These are phyloP conservation scores for Diadegma fenestrale DNA, from an alignment of 2,888 invertebrate genomes.

Conservation along the genomic window DNA sequence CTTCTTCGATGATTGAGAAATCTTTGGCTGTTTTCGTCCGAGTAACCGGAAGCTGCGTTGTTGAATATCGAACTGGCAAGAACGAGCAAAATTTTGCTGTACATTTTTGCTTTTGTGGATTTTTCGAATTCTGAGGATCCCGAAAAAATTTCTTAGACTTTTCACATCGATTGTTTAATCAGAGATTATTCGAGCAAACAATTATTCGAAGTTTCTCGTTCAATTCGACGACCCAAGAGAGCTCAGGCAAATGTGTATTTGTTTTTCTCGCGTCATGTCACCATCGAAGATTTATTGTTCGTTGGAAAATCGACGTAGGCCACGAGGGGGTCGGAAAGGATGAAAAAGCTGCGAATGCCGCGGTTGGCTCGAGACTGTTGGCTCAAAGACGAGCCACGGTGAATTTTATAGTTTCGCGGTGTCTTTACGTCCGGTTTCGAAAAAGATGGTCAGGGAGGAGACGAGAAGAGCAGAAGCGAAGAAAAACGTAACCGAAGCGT, in stretches of 20 bases:
- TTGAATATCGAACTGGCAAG: constrained; percentile 41
- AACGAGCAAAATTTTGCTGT: constrained; percentile 24
- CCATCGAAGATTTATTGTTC: neutral
- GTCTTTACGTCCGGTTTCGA: neutral
- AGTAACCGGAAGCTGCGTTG: constrained; percentile 14
- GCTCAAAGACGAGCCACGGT: constrained; percentile 5
- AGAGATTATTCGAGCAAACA: neutral
- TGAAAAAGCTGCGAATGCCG: neutral
- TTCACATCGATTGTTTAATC: neutral
- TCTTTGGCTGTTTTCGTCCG: constrained; percentile 36
- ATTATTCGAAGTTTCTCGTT: neutral
- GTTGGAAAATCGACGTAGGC: neutral
- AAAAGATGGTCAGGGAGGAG: neutral
- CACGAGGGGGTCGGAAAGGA: neutral
- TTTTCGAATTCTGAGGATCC: neutral
- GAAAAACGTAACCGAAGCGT: constrained; percentile 46
- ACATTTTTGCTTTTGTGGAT: constrained; percentile 31
- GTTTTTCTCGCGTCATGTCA: neutral
- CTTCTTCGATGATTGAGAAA: constrained; percentile 36
- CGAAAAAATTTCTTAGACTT: neutral
- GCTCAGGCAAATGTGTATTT: neutral
- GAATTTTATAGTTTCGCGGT: constrained; percentile 25
- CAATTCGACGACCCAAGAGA: neutral
- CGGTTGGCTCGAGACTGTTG: neutral
- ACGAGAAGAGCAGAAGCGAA: neutral